These are phyloP conservation scores for Kryptolebias marmoratus DNA, from an alignment of 2,113 vertebrate species.

Conservation along the genomic window DNA sequence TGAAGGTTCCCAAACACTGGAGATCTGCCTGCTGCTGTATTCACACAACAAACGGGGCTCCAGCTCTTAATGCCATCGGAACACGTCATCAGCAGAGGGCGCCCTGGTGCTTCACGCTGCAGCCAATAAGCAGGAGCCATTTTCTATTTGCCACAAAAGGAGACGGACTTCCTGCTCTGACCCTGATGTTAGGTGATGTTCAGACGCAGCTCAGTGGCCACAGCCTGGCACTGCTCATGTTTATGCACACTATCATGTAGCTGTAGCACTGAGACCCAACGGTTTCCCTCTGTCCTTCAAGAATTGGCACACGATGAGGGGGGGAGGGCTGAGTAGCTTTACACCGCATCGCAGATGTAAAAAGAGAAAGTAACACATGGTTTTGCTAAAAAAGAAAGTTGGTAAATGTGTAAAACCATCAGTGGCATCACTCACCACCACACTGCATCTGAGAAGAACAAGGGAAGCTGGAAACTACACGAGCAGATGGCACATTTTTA, in stretches of 20 bases:
- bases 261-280: conserved; percentile 64
- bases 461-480: conserved; percentile 15
- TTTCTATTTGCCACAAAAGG: conserved; percentile 56
- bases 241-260: conserved; percentile 66
- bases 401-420: conserved; percentile 35
- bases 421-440: conserved; percentile 21
- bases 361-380: conserved; percentile 23
- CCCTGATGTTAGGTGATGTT: conserved; percentile 42
- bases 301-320: conserved; percentile 61
- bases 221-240: conserved; percentile 59
- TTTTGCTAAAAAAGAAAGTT: conserved; percentile 25
- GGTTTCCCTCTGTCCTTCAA: conserved; percentile 56
- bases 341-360: conserved; percentile 46
- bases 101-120: conserved; percentile 48
- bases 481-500: conserved; percentile 11
- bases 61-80: conserved; percentile 16
- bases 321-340: conserved; percentile 28
- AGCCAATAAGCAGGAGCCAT: conserved; percentile 64
- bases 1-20: conserved; percentile 32
- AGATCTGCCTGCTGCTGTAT: conserved; percentile 30
- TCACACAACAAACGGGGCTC: conserved; percentile 3
- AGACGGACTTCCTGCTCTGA: conserved; percentile 39
- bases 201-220: conserved; percentile 45
- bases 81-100: conserved; percentile 70
- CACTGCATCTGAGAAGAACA: conserved; percentile 20